phyloP scores from a whole-genome alignment of 2,888 invertebrate genomes.

The Abscondita cerata region DNA sequence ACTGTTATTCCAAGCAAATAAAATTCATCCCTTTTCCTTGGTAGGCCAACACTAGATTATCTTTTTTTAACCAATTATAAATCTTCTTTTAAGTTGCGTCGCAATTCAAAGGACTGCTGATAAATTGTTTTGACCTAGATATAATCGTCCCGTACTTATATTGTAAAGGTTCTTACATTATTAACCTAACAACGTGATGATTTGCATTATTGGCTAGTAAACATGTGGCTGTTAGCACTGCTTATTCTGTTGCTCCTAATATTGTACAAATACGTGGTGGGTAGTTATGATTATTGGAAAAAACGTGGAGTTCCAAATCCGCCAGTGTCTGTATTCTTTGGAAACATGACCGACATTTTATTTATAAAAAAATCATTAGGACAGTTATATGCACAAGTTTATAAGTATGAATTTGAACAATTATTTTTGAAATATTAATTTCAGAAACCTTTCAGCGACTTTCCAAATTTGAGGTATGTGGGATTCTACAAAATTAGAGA shows the following conservation, averaged over 20 bases:
- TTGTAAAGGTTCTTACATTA: too few relatives aligned
- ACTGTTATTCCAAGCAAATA: too few relatives aligned
- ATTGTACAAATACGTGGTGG: neutral
- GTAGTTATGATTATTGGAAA: slow-evolving; percentile 29
- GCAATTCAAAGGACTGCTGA: too few relatives aligned
- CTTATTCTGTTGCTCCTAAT: neutral
- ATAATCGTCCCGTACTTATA: too few relatives aligned
- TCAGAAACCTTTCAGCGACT: slow-evolving; percentile 41
- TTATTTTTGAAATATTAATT: neutral
- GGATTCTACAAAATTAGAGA: slow-evolving; percentile 51
- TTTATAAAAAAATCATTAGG: slow-evolving; percentile 18
- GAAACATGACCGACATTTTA: slow-evolving; percentile 26
- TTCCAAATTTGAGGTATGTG: slow-evolving; percentile 49
- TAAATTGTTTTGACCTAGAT: too few relatives aligned
- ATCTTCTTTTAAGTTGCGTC: too few relatives aligned
- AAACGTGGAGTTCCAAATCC: slow-evolving; percentile 22
- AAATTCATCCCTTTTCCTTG: too few relatives aligned
- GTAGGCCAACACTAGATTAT: too few relatives aligned
- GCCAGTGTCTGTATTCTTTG: slow-evolving; percentile 19
- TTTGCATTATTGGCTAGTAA: too few relatives aligned
- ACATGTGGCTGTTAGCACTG: slow-evolving; percentile 11
- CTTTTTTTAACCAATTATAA: too few relatives aligned
- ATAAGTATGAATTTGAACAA: slow-evolving; percentile 31
- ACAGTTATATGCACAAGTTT: slow-evolving; percentile 30
- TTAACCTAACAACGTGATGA: too few relatives aligned